Conservation (phyloP, 1,140 invertebrate species). For the Metopolophium dirhodum region DNA sequence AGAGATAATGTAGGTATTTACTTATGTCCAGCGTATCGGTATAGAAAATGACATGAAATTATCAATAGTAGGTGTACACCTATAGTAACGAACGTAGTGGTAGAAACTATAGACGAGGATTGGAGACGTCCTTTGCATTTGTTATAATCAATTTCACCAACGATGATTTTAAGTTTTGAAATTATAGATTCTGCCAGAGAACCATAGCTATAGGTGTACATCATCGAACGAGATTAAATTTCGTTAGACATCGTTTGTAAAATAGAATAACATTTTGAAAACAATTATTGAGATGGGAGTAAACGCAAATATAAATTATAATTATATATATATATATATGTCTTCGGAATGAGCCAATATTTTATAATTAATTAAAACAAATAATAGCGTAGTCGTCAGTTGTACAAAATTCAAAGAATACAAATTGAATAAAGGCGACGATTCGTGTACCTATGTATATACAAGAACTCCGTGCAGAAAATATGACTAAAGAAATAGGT, state of each 20-base stretch:
- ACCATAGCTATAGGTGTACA: background rate
- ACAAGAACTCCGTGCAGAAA: background rate
- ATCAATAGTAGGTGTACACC: too few species aligned
- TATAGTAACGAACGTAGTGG: background rate
- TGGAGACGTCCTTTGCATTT: background rate
- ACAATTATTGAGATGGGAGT: background rate
- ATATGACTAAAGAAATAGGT: background rate
- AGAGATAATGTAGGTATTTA: background rate
- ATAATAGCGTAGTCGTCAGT: background rate
- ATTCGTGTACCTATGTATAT: background rate
- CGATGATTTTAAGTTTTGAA: background rate
- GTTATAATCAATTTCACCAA: background rate
- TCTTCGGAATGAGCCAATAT: background rate
- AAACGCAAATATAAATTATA: background rate
- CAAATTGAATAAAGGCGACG: background rate
- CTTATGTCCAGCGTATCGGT: background rate
- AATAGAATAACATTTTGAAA: constrained; percentile 11
- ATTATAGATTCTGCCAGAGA: background rate
- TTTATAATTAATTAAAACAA: background rate
- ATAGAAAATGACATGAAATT: background rate
- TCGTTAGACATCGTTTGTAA: background rate
- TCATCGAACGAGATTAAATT: background rate
- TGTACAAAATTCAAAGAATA: background rate
- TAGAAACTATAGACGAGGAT: background rate
- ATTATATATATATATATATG: background rate